phyloP scores from a whole-genome alignment of 1,140 invertebrate species.

The Marisa cornuarietis region DNA sequence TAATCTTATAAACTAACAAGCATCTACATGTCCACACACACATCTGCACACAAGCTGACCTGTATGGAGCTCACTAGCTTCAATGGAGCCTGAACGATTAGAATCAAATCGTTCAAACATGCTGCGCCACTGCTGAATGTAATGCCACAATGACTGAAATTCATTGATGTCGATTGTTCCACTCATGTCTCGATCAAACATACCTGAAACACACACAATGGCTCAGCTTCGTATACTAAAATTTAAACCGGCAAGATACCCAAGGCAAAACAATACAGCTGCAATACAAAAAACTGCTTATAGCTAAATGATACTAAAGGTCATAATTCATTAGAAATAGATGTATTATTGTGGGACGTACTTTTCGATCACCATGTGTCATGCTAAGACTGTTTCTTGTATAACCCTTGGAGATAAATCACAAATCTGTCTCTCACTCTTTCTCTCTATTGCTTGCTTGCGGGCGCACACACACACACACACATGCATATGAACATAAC shows the following conservation, averaged over 20 bases:
- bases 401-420: too few relatives aligned
- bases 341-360: too few relatives aligned
- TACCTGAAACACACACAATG: slow-evolving; percentile 70
- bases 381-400: too few relatives aligned
- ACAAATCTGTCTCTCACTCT: too few relatives aligned
- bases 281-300: too few relatives aligned
- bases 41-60: slow-evolving; percentile 67
- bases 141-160: slow-evolving; percentile 87
- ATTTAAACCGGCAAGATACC: neutral
- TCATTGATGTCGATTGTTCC: slow-evolving; percentile 89
- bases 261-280: too few relatives aligned
- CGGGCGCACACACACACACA: too few relatives aligned
- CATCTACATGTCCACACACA: neutral
- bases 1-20: neutral
- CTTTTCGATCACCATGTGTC: too few relatives aligned
- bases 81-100: slow-evolving; percentile 85
- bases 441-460: too few relatives aligned
- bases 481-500: too few relatives aligned
- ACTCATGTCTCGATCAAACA: slow-evolving; percentile 87
- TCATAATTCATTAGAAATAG: too few relatives aligned
- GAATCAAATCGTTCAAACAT: slow-evolving; percentile 85
- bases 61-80: slow-evolving; percentile 80
- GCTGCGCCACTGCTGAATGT: slow-evolving; percentile 84
- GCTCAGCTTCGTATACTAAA: slow-evolving; percentile 1
- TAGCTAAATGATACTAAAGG: too few relatives aligned